phyloP scores from a whole-genome alignment of 1,140 invertebrate genomes.

The Sycophaga agraensis region DNA sequence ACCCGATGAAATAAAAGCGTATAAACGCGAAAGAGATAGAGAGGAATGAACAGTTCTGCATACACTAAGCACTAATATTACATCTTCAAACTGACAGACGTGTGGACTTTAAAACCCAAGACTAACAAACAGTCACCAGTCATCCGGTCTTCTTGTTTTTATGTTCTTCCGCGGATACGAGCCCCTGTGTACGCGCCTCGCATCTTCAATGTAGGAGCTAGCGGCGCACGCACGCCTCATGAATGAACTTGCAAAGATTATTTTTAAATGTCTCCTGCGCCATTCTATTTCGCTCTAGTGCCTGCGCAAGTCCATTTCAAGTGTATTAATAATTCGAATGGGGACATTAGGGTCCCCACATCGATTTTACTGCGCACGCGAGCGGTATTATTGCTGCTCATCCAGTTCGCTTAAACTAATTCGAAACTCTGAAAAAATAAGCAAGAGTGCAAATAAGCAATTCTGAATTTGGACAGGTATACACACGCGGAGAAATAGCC shows the following conservation, averaged over 20 bases:
- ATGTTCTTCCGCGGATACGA: constrained; percentile 47
- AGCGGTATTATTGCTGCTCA: no score
- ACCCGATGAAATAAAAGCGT: constrained; percentile 26
- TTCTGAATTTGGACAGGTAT: no score
- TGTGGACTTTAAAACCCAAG: constrained; percentile 58
- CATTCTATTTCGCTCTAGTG: neutral
- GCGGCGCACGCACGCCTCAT: no score
- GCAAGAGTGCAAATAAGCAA: no score
- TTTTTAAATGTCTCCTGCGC: constrained; percentile 9
- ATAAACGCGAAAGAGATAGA: constrained; percentile 33
- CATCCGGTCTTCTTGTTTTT: constrained; percentile 59
- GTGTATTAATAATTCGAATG: no score
- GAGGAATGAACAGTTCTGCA: constrained; percentile 41
- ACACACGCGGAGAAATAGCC: no score
- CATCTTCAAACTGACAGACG: constrained; percentile 58
- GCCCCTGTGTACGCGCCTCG: constrained; percentile 31
- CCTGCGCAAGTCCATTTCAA: no score
- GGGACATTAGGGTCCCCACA: no score
- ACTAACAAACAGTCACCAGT: constrained; percentile 60
- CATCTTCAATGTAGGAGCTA: no score
- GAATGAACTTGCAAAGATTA: constrained; percentile 16
- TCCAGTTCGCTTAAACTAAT: no score
- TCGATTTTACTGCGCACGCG: no score
- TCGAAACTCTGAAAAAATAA: no score
- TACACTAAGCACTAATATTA: constrained; percentile 58